Percentiles rank a stretch among this genome's conserved stretches.
phyloP scores from a whole-genome alignment of 1,140 invertebrate genomes.

The Arctopsyche grandis region DNA sequence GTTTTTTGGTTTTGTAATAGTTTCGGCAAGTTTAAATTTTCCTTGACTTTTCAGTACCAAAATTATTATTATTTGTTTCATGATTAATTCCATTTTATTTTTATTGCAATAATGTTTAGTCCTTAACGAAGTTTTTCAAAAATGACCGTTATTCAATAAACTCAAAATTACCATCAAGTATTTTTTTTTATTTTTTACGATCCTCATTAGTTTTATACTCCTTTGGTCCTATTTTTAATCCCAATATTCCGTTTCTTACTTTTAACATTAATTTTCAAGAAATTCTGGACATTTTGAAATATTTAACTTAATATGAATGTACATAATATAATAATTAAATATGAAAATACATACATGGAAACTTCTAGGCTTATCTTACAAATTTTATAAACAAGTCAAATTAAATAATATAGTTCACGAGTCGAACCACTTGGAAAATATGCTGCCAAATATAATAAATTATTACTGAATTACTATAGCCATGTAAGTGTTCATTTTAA shows the following conservation, averaged over 20 bases:
- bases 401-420: background rate
- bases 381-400: background rate
- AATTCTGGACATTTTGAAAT: background rate
- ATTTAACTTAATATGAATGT: background rate
- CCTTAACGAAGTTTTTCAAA: slow-evolving; percentile 1
- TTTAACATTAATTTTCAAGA: background rate
- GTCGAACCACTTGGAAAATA: background rate
- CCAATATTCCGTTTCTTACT: background rate
- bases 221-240: background rate
- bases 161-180: slow-evolving; percentile 31
- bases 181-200: slow-evolving; percentile 8
- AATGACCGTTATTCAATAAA: slow-evolving; percentile 27
- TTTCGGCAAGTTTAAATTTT: background rate
- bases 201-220: background rate
- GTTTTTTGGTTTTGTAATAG: background rate
- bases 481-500: slow-evolving; percentile 35
- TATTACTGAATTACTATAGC: slow-evolving; percentile 8
- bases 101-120: background rate
- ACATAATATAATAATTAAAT: background rate
- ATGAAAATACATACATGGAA: background rate
- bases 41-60: background rate
- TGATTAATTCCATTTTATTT: background rate
- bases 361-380: background rate
- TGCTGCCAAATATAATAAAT: slow-evolving; percentile 23
- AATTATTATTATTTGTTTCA: background rate